phyloP scores from a whole-genome alignment of 2,113 vertebrate species.

The Serilophus lunatus region DNA sequence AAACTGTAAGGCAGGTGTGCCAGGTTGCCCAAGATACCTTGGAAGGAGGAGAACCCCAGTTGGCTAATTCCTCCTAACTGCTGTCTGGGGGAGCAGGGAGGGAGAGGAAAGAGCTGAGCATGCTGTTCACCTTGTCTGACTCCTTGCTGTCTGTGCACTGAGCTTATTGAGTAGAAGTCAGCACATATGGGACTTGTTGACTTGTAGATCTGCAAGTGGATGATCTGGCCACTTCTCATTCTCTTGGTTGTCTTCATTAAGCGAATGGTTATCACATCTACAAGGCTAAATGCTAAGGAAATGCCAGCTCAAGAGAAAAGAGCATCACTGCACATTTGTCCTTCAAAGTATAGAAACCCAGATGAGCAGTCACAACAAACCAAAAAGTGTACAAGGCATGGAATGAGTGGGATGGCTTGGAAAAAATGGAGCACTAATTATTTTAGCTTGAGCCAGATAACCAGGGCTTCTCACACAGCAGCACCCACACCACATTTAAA shows the following conservation, averaged over 20 bases:
- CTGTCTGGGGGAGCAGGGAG: rapidly evolving
- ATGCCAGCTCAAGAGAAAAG: background rate
- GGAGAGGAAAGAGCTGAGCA: background rate
- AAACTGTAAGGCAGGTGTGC: background rate
- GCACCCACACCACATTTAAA: background rate
- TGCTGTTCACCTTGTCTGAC: background rate
- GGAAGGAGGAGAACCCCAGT: background rate
- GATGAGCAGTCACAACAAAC: background rate
- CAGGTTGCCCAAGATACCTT: background rate
- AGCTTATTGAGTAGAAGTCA: background rate
- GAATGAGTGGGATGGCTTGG: background rate
- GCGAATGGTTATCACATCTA: rapidly evolving
- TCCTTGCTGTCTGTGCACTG: background rate
- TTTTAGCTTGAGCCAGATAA: background rate
- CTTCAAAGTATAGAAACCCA: background rate
- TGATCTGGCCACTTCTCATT: background rate
- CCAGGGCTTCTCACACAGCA: background rate
- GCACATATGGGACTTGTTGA: background rate
- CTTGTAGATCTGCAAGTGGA: background rate
- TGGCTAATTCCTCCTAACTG: background rate
- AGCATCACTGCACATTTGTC: background rate
- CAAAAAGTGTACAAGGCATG: background rate
- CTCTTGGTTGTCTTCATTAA: background rate
- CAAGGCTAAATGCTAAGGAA: background rate
- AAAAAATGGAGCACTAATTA: background rate